Base-by-base conservation (phyloP, 2,113 vertebrate species). In the Rhinogobius similis region DNA sequence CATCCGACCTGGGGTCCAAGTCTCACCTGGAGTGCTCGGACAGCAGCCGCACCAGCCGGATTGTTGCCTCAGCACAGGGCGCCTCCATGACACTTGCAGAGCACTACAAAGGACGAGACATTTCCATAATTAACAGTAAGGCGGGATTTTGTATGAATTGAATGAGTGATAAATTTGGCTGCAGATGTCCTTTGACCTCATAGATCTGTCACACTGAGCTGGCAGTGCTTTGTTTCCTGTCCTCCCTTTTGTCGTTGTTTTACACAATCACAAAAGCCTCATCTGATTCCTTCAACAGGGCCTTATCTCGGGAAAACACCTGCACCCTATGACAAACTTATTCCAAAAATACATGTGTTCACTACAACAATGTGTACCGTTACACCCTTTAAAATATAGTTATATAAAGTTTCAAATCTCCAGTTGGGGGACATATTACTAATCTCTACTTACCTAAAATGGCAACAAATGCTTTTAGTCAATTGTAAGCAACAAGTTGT, bases 1-100 rank as follows among this genome's bases (percentile, higher is more conserved):
- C 79, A 82, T 88, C 95, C 75, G 86, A 94, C 77, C 89, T 94
- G 73, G 95, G 95, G 7, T 86, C 93, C 91, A 86, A 91, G 72
- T 93, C 95, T 36, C 95, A 98, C 75, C 67, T 96, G 88, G 97
- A 99, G 62, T 99, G 97, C 29, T 90, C 97, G 7, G 98, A 99
- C 90, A 95, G 88, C 88, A 91, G 94, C 73, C 94, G 98, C 81
- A 98, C 97, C 0, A 95, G 98, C 0, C 95, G 96, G 2, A 88
- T 95, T 0, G 96, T 99, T 62, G 98, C 97, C 44, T 99, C 98
- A 0, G 94, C 94, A 18, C 96, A 97, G 86, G 98, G 97, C 65
- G 82, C 93, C 5, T 93, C 94, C 0, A 58, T 96, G 82, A 99
- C 96, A 5, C 90, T 97, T 82, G 94, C 96, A 0, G 96, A 97